Evolutionary conservation across 2,113 vertebrate species (phyloP).

Genomic region (Herpailurus yagouaroundi): DNA sequence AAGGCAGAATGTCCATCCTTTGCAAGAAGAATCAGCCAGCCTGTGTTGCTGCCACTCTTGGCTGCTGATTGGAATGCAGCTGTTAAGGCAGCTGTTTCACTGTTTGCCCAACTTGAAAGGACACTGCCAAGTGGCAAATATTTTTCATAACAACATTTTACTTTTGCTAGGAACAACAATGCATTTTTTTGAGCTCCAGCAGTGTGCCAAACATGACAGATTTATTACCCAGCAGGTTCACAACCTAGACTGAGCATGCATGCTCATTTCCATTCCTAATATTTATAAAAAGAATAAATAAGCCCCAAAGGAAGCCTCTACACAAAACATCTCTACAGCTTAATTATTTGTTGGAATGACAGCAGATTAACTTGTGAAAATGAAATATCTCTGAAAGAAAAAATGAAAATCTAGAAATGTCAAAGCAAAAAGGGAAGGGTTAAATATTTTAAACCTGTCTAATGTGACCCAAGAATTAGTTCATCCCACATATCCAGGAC

Average conservation of each 20-base stretch:
- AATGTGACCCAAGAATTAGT: background rate
- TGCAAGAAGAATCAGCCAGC: background rate
- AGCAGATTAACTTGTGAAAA: slow-evolving; percentile 30
- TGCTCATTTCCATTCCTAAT: slow-evolving; percentile 24
- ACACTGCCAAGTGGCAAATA: slow-evolving; percentile 61
- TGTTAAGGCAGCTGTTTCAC: slow-evolving; percentile 66
- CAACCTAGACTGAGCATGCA: background rate
- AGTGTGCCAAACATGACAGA: background rate
- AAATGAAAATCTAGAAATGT: slow-evolving; percentile 14
- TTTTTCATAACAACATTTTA: slow-evolving; percentile 60
- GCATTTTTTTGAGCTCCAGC: background rate
- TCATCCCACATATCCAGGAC: background rate
- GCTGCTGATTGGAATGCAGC: slow-evolving; percentile 51
- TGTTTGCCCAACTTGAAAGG: slow-evolving; percentile 62
- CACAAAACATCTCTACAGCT: background rate
- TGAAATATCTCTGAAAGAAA: background rate
- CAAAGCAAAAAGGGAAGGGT: background rate
- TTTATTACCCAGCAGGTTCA: background rate
- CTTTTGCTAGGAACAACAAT: slow-evolving; percentile 55
- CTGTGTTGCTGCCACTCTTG: background rate
- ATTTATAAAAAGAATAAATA: slow-evolving; percentile 16
- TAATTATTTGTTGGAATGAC: slow-evolving; percentile 16
- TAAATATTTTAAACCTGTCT: background rate
- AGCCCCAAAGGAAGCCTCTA: background rate
- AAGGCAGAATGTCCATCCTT: background rate